Evolutionary conservation across 2,797 vertebrate genomes (phyloP).

Genomic region (Lophotriccus pileatus): DNA sequence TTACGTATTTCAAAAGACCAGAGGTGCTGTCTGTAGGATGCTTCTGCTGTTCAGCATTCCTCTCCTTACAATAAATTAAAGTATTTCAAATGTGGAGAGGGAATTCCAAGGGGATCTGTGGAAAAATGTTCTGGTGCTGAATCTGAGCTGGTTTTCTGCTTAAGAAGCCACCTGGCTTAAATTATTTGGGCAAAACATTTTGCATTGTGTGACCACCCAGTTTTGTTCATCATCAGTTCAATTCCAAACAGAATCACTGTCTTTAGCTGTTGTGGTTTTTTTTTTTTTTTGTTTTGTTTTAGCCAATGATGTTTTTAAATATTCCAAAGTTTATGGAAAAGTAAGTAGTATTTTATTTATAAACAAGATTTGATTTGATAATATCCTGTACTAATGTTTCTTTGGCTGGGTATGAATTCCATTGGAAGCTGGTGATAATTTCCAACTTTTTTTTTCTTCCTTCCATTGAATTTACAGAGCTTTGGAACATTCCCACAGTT

Average conservation of each 20-base stretch:
- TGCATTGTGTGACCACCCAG: not conserved
- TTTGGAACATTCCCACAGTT: not conserved
- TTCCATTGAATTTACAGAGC: not conserved
- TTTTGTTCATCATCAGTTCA: not conserved
- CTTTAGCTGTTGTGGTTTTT: not conserved
- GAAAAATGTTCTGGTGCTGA: not conserved
- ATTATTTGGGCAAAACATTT: not conserved
- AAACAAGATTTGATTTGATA: not conserved
- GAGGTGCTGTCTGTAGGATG: not conserved
- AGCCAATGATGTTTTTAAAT: not conserved
- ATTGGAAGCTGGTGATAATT: not conserved
- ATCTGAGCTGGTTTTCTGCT: not conserved
- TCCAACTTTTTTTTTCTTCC: not conserved
- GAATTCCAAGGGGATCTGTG: not conserved
- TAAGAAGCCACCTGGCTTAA: not conserved
- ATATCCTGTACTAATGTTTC: not conserved
- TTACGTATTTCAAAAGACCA: not conserved
- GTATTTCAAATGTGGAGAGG: not conserved
- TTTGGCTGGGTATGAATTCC: not conserved
- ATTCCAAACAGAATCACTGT: not conserved
- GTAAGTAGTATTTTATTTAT: not conserved
- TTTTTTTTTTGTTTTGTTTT: not conserved
- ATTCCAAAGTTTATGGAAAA: not conserved
- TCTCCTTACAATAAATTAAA: not conserved
- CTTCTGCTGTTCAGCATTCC: not conserved